Conservation (phyloP, 2,797 vertebrate genomes). For the Pogonophryne albipinna region DNA sequence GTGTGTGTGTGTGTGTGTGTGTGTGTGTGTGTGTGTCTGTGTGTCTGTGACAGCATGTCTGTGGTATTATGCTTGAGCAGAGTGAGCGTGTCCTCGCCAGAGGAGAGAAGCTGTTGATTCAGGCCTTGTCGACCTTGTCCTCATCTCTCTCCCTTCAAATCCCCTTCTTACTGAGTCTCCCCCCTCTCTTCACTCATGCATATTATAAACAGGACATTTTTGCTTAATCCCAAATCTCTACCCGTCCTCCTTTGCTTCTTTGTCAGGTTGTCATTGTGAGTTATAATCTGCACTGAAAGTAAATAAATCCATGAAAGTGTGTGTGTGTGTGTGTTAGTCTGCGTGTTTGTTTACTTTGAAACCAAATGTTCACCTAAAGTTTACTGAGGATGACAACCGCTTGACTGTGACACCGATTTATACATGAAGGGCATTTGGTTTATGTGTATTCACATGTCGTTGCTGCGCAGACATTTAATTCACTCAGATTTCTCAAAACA, state of each 20-base stretch:
- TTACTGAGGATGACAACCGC: constrained; percentile 4
- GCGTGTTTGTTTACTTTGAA: constrained; percentile 2
- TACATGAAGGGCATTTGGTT: not conserved
- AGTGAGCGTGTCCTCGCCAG: constrained; percentile 66
- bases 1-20: too few relatives aligned
- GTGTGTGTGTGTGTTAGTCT: not conserved
- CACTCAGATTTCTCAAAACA: too few relatives aligned
- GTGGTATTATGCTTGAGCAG: constrained; percentile 61
- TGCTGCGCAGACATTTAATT: too few relatives aligned
- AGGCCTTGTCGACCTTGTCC: constrained; percentile 67
- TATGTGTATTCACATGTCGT: too few relatives aligned
- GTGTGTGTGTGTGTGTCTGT: not conserved
- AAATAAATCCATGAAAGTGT: constrained; percentile 17
- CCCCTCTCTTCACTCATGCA: constrained; percentile 31
- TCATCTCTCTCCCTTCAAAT: constrained; percentile 50
- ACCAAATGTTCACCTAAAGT: too few relatives aligned
- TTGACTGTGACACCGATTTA: constrained; percentile 3
- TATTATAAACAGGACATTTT: constrained; percentile 49
- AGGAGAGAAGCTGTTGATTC: constrained; percentile 74
- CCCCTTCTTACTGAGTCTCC: constrained; percentile 19
- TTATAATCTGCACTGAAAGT: constrained; percentile 48
- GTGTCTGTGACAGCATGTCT: constrained; percentile 57
- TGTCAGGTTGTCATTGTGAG: constrained; percentile 31
- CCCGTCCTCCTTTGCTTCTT: constrained; percentile 32
- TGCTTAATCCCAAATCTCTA: constrained; percentile 58